Base-by-base conservation (phyloP, 53 echinoderm and acorn worm genomes). In the Holothuria scabra region DNA sequence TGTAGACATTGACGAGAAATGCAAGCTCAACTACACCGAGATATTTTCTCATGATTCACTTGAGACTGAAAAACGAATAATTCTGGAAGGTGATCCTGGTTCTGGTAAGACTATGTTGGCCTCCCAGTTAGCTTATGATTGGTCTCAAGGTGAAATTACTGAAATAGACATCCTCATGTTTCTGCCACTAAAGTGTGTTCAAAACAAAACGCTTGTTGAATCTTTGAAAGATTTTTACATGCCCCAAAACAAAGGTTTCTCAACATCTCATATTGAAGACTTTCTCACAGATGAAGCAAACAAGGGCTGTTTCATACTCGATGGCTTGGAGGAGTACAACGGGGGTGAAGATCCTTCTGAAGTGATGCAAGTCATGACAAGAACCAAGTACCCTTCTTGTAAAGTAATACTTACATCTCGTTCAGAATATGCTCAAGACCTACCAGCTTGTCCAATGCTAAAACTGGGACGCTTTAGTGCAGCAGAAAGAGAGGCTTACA, bases 311-410 rank as follows among this genome's bases (percentile, higher is more conserved):
- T 66, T 18, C 24, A 66, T 66, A 66, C 28, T 66, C 5, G 66
- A 66, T 66, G 66, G 66, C 16, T 66, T 66, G 32, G 66, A 66
- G 32, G 66, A 66, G 12, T 66, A 66, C 66, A 66, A 66, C 12
- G 66, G 66, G 28, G 28, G 29, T 25, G 66, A 32, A 31, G 28
- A 26, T 4, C 29, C 28, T 4, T 66, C 66, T 29, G 66, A 66
- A 66, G 66, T 66, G 14, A 66, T 66, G 66, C 28, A 26, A 66
- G 66, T 66, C 13, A 66, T 66, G 66, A 66, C 11, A 6, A 26
- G 28, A 12, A 32, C 28, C 28, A 66, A 66, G 31, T 32, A 29
- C 5, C 28, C 66, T 5, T 29, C 28, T 32, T 66, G 66, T 32
- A 66, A 24, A 29, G 66, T 66, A 16, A 66, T 66, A 5, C 22